These are phyloP conservation scores for Arenicola marina DNA, from an alignment of 2,888 invertebrate genomes.

Conservation along the genomic window DNA sequence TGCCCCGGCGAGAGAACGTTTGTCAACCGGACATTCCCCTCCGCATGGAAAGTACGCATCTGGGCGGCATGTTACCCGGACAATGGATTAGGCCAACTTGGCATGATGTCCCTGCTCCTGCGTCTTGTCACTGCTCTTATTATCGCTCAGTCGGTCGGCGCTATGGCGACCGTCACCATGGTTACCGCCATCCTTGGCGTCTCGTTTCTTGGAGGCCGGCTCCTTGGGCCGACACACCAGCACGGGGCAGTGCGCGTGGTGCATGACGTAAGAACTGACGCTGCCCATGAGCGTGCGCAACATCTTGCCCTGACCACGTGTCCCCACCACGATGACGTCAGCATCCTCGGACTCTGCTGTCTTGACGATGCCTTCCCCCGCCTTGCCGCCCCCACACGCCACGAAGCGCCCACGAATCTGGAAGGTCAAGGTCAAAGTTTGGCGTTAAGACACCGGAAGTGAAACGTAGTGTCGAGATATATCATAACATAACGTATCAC, in stretches of 20 bases:
- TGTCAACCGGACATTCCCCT: too few relatives aligned
- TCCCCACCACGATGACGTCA: slow-evolving; percentile 15
- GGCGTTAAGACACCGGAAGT: too few relatives aligned
- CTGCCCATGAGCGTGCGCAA: slow-evolving; percentile 9
- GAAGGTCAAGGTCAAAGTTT: too few relatives aligned
- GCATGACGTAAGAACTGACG: slow-evolving; percentile 7
- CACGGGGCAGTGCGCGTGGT: slow-evolving; percentile 16
- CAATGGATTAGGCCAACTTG: too few relatives aligned
- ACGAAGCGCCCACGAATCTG: slow-evolving; percentile 16
- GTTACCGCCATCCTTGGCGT: background rate
- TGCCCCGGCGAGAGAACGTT: too few relatives aligned
- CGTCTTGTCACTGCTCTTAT: too few relatives aligned
- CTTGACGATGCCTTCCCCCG: slow-evolving; percentile 12
- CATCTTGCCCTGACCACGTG: slow-evolving; percentile 12
- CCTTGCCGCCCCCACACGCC: slow-evolving; percentile 11
- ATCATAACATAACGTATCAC: too few relatives aligned
- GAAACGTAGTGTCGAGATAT: too few relatives aligned
- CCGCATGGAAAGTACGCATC: too few relatives aligned
- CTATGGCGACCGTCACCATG: too few relatives aligned
- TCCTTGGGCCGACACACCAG: slow-evolving; percentile 9
- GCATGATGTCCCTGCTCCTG: too few relatives aligned
- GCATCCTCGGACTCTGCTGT: slow-evolving; percentile 12
- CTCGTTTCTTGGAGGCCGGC: background rate
- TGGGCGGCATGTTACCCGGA: too few relatives aligned
- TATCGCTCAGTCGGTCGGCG: background rate